phyloP scores from a whole-genome alignment of 1,140 invertebrate species.

The Drosophila asahinai region DNA sequence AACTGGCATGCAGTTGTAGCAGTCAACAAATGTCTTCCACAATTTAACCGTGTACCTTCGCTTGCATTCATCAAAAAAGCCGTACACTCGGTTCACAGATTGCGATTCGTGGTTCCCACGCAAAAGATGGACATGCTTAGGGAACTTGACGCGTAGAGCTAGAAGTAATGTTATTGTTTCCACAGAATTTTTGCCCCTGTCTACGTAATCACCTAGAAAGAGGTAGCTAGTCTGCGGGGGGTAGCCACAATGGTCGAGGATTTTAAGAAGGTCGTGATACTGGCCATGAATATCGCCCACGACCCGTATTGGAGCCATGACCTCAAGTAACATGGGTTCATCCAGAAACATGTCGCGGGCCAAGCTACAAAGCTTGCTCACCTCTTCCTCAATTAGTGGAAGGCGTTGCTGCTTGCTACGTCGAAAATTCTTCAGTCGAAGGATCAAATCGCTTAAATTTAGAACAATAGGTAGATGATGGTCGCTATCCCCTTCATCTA shows the following conservation, averaged over 20 bases:
- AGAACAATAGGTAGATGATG: too few relatives aligned
- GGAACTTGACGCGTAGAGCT: constrained; percentile 97
- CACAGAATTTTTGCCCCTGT: constrained; percentile 92
- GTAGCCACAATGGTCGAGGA: constrained; percentile 99
- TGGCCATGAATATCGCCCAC: constrained; percentile 99
- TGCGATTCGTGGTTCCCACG: constrained; percentile 87
- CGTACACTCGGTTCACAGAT: constrained; percentile 95
- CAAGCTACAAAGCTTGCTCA: constrained; percentile 87
- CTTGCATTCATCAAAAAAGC: constrained; percentile 98
- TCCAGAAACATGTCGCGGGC: constrained; percentile 98
- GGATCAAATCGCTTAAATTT: background rate
- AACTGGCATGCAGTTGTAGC: constrained; percentile 89
- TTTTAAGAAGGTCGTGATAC: constrained; percentile 97
- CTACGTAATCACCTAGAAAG: constrained; percentile 96
- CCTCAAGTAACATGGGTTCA: constrained; percentile 97
- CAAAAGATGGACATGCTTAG: constrained; percentile 93
- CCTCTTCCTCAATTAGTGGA: background rate
- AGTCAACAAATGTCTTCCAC: constrained; percentile 80
- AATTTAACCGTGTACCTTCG: constrained; percentile 92
- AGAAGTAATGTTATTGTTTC: constrained; percentile 96
- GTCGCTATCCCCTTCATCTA: too few relatives aligned
- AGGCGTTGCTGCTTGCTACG: background rate
- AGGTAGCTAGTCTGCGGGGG: constrained; percentile 99
- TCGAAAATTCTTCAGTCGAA: background rate
- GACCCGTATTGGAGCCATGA: constrained; percentile 98